Percentiles rank a stretch among this genome's conserved stretches.
These are phyloP conservation scores for Chelonoidis abingdonii DNA, from an alignment of 2,113 vertebrate genomes.

Conservation along the genomic window DNA sequence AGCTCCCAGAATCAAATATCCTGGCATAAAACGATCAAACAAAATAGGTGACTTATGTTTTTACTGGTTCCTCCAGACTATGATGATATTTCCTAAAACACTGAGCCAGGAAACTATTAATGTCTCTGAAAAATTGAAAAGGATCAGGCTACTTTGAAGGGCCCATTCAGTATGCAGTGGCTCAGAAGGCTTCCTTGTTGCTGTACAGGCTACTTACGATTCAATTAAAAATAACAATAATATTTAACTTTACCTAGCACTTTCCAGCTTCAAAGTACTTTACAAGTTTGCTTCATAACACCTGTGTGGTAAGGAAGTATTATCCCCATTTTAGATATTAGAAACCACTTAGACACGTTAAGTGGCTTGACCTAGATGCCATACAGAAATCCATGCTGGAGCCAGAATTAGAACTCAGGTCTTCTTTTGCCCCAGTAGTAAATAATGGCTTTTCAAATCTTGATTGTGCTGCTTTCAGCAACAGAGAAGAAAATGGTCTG, in stretches of 20 bases:
- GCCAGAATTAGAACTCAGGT: background rate
- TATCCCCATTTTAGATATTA: background rate
- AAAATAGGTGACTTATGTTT: conserved; percentile 82
- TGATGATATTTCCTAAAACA: conserved; percentile 82
- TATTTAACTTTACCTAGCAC: background rate
- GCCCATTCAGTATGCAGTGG: conserved; percentile 45
- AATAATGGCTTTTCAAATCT: background rate
- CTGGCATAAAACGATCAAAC: conserved; percentile 74
- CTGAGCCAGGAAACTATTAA: conserved; percentile 82
- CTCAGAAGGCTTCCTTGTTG: conserved; percentile 42
- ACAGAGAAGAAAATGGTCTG: background rate
- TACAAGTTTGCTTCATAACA: background rate
- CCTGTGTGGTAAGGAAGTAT: background rate
- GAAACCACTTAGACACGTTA: background rate
- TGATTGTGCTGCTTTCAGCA: background rate
- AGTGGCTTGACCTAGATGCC: background rate
- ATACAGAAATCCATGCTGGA: background rate
- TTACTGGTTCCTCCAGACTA: conserved; percentile 83
- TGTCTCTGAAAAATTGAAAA: conserved; percentile 73
- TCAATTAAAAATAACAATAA: background rate
- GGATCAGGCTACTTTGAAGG: conserved; percentile 64
- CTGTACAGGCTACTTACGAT: background rate
- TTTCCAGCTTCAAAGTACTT: background rate
- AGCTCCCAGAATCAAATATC: conserved; percentile 57
- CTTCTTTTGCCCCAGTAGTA: background rate